Percentiles rank a stretch among this genome's conserved stretches.
Conservation (phyloP, 2,888 invertebrate genomes). For the Criorhina ranunculi region DNA sequence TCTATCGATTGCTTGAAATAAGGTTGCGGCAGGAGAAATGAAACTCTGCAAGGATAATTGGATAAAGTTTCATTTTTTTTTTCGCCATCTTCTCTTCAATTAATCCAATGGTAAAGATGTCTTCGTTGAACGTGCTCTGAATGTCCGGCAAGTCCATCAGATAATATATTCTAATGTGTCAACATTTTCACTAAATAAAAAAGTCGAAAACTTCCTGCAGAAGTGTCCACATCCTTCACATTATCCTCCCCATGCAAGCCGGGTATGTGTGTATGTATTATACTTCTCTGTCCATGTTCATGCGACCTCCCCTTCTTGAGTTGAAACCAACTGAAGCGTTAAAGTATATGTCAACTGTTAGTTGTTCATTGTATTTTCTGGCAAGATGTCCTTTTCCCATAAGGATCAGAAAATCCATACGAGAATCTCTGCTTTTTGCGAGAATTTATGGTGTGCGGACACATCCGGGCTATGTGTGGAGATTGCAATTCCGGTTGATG, state of each 20-base stretch:
- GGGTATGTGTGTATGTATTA: too few species aligned
- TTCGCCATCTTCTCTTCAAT: conserved; percentile 72
- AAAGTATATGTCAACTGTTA: conserved; percentile 84
- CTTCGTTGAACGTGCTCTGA: conserved; percentile 69
- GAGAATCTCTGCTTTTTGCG: conserved; percentile 49
- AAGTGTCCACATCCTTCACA: conserved; percentile 53
- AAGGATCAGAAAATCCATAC: conserved; percentile 75
- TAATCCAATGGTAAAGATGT: conserved; percentile 74
- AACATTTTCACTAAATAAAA: conserved; percentile 69
- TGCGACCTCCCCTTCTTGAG: conserved; percentile 27
- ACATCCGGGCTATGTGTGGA: conserved; percentile 64
- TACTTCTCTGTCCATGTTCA: conserved; percentile 10
- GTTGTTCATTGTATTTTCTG: conserved; percentile 75
- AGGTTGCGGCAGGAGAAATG: conserved; percentile 6
- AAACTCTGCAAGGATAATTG: conserved; percentile 54
- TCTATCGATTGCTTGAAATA: conserved; percentile 54
- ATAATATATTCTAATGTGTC: conserved; percentile 76
- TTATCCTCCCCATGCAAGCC: neutral
- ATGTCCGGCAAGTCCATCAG: conserved; percentile 57
- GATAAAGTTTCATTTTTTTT: conserved; percentile 48
- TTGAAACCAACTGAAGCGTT: conserved; percentile 84
- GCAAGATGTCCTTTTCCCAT: conserved; percentile 77
- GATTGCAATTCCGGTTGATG: conserved; percentile 57
- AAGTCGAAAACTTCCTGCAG: conserved; percentile 63
- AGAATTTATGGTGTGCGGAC: conserved; percentile 69